phyloP scores from a whole-genome alignment of 2,797 vertebrate genomes.

The Silurus lanzhouensis region DNA sequence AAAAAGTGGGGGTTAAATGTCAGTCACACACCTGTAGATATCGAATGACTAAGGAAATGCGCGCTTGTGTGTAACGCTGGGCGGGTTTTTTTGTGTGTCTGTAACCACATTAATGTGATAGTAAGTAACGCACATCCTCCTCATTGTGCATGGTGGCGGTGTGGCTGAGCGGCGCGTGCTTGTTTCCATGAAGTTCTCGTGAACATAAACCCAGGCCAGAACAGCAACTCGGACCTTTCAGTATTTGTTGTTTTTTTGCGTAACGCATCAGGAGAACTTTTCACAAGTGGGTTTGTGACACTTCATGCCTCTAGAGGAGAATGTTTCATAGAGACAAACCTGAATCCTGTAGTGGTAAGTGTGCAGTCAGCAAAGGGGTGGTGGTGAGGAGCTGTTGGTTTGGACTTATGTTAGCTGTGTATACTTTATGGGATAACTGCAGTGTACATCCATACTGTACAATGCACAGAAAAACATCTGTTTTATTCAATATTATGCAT shows the following conservation, averaged over 20 bases:
- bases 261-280: conserved; percentile 29
- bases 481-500: not conserved
- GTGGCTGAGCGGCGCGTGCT: not conserved
- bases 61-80: not conserved
- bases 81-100: not conserved
- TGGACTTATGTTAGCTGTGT: not conserved
- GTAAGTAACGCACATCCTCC: not conserved
- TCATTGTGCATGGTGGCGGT: not conserved
- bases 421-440: not conserved
- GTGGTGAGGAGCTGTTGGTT: not conserved
- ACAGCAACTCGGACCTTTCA: conserved; percentile 14
- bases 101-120: not conserved
- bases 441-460: not conserved
- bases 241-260: conserved; percentile 19
- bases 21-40: conserved; percentile 1
- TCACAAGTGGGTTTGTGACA: not conserved
- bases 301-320: conserved; percentile 14
- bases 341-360: conserved; percentile 1
- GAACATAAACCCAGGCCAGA: conserved; percentile 3
- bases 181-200: not conserved
- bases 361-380: not conserved
- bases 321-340: conserved; percentile 24
- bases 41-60: not conserved
- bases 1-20: not conserved
- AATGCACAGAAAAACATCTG: not conserved